Base-by-base conservation (phyloP, 2,888 invertebrate species). In the Lampropteryx suffumata region DNA sequence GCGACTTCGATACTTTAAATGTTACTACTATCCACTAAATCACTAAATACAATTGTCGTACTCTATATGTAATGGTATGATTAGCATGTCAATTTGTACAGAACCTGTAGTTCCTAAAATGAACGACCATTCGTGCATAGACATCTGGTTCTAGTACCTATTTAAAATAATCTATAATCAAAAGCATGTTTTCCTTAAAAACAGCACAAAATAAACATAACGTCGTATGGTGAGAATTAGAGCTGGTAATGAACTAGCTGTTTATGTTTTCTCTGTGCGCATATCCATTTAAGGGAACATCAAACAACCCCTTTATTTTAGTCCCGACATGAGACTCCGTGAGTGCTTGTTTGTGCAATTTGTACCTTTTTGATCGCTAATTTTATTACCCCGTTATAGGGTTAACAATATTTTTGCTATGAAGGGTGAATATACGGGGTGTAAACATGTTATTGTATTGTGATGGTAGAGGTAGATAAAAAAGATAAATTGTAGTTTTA, bases 271-370 rank as follows among this genome's bases (percentile, higher is more conserved):
- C 24, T 7, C 36, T 49, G 14, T 43, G 35, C 0, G 4, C 17
- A 32, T 24, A 43, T 36, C 9, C 37, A 4, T 24, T 43, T 32
- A 37, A 43, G 32, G 36, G 37, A 11, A 33, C 36, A 42, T 32
- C 36, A 45, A 43, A 37, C 33, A 21, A 27, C 27, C 49, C 34
- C 42, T 32, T 43, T 42, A 49, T 37, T 43, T 37, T 21, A 35
- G 17, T 26, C 17, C 32, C 36, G 6, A 29, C 28, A 34, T 27
- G 33, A 42, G 42, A 17, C 26, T 21, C 32, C 41, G 34, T 30
- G 32, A 49, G 49, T 49, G 27, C 39, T 43, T 44, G 43, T 50
- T 50, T 50, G 37, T 29, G 33, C 39, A 50, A 50, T 29, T 34
- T 34, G 39, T 44, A 29, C 50, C 37, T 50, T 48, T 46, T 21